Evolutionary conservation across 2,888 invertebrate genomes (phyloP), one percentile per base, ranked within the genome.

Genomic region (Phortica okadai): DNA sequence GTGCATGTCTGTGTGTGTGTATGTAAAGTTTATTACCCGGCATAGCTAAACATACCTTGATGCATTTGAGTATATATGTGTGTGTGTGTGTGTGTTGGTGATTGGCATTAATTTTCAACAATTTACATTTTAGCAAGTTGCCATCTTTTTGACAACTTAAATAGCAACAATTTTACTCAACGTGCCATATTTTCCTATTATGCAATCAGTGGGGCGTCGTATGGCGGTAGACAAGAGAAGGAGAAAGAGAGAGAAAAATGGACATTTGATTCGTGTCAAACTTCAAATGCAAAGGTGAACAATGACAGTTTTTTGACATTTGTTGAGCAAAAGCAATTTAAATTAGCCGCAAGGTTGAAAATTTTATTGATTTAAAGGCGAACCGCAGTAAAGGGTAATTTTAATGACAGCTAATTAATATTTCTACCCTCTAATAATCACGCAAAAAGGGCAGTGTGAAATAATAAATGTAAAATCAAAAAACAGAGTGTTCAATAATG

Each of bases 121-220:
- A 56, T 56, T 69, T 21, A 50, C 45, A 69, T 69, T 69, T 45
- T 69, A 8, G 56, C 56, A 56, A 11, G n/a, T 69, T 72, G 54
- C 54, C 50, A 62, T 62, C n/a, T 50, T 72, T 54, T 41, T 72
- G 70, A 72, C 70, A 72, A 56, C 56, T 72, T 54, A 72, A 72
- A 72, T 11, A 67, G 44, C 44, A 21, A 6, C 44, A 10, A 7
- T n/a, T 67, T 42, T 8, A 59, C 59, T 6, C 7, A 59, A 59
- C 7, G 50, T 8, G 2, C 14, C 1, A 11, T 50, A 14, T 6
- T 2, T 50, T 6, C 14, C 3, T 33, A 33, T 33, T 33, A 33
- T 33, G 33, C 33, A 33, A 33, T 33, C 33, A 5, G 33, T 33
- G 1, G 50, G 50, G 50, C 6, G 50, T 50, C 2, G 50, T 50